Conservation (phyloP, 2,888 invertebrate genomes). For the Opisthograptis luteolata region DNA sequence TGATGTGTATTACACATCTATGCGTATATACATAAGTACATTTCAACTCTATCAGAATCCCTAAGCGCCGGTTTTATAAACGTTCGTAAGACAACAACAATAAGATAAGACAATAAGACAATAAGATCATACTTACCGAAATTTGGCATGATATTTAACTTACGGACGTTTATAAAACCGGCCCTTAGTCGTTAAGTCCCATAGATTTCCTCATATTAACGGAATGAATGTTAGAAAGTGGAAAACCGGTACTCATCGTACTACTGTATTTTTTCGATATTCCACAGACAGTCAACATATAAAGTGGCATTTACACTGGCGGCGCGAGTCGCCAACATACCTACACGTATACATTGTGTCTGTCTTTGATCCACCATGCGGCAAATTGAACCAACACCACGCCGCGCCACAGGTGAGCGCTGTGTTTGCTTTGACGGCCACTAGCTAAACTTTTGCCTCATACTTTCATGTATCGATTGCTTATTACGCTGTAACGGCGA, state of each 20-base stretch:
- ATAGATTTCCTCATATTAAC: too few species aligned
- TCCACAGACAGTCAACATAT: conserved; percentile 24
- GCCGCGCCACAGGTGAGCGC: conserved; percentile 57
- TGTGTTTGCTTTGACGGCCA: conserved; percentile 37
- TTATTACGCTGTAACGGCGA: neutral
- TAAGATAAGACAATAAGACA: too few species aligned
- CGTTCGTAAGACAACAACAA: too few species aligned
- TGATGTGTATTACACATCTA: too few species aligned
- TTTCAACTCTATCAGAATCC: too few species aligned
- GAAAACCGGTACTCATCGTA: neutral
- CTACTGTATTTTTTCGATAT: conserved; percentile 9
- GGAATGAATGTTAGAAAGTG: too few species aligned
- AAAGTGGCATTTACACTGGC: conserved; percentile 34
- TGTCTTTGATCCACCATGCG: conserved; percentile 73
- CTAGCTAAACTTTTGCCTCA: conserved; percentile 3
- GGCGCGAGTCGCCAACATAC: conserved; percentile 27
- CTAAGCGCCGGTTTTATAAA: too few species aligned
- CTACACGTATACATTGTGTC: conserved; percentile 24
- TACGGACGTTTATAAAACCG: too few species aligned
- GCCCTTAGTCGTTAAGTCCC: too few species aligned
- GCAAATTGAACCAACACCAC: conserved; percentile 64
- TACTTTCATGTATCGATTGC: neutral
- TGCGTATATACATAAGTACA: too few species aligned
- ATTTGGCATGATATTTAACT: too few species aligned
- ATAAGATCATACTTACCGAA: too few species aligned